A percentile compares a stretch with the other conserved stretches of the same genome.
These are phyloP conservation scores for Tupiocoris notatus DNA, from an alignment of 2,888 invertebrate species.

Conservation along the genomic window DNA sequence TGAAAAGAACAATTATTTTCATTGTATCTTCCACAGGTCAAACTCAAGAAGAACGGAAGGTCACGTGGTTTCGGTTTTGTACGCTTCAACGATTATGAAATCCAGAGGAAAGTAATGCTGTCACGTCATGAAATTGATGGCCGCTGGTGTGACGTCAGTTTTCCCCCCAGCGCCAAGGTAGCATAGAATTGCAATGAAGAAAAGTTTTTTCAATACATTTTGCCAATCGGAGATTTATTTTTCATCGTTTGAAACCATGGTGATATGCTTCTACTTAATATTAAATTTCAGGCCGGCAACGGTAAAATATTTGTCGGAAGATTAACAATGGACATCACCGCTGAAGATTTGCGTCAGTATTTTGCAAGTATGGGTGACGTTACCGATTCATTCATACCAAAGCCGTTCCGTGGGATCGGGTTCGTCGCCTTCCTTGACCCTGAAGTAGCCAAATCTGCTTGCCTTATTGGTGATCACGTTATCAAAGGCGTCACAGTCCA, in stretches of 20 bases:
- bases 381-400: slow-evolving; percentile 92
- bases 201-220: too few species aligned
- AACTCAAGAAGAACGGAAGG: slow-evolving; percentile 85
- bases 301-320: slow-evolving; percentile 94
- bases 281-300: background rate
- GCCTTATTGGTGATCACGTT: slow-evolving; percentile 85
- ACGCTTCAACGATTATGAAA: slow-evolving; percentile 90
- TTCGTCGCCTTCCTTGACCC: slow-evolving; percentile 93
- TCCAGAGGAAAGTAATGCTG: slow-evolving; percentile 89
- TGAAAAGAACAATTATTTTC: background rate
- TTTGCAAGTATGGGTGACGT: slow-evolving; percentile 89
- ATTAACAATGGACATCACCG: slow-evolving; percentile 87
- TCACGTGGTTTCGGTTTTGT: slow-evolving; percentile 99
- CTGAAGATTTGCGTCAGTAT: slow-evolving; percentile 84
- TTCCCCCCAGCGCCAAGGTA: slow-evolving; percentile 61
- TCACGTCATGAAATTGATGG: slow-evolving; percentile 96
- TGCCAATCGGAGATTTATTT: too few species aligned
- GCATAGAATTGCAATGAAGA: too few species aligned
- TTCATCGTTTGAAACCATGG: too few species aligned
- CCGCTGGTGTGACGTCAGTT: slow-evolving; percentile 96
- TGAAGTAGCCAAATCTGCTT: slow-evolving; percentile 83
- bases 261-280: too few species aligned
- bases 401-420: slow-evolving; percentile 87
- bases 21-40: slow-evolving; percentile 52
- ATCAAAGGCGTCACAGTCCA: slow-evolving; percentile 81